These are phyloP conservation scores for Melanotaenia trifasciata DNA, from an alignment of 2,797 vertebrate genomes.

Conservation along the genomic window DNA sequence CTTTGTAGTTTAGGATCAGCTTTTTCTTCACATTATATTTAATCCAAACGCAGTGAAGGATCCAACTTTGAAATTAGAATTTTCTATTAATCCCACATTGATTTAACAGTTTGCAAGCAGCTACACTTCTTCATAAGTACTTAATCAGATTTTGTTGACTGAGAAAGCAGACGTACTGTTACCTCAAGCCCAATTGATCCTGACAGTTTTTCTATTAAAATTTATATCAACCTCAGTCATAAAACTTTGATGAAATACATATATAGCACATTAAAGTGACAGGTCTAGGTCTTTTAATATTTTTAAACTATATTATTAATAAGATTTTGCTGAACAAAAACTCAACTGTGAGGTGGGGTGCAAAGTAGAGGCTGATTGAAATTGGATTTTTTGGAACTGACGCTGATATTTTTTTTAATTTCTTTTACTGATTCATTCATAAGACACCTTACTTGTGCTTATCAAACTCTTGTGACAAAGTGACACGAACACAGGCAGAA, in stretches of 20 bases:
- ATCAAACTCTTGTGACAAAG: no score
- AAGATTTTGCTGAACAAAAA: no score
- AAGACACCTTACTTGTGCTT: no score
- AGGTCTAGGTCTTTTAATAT: not conserved
- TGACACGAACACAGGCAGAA: no score
- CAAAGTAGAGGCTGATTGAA: no score
- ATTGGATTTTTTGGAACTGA: no score
- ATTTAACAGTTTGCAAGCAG: slow-evolving; percentile 1
- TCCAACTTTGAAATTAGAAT: not conserved
- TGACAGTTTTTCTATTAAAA: slow-evolving; percentile 6
- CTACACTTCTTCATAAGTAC: slow-evolving; percentile 16
- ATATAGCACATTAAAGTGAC: slow-evolving; percentile 3
- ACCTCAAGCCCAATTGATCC: slow-evolving; percentile 6
- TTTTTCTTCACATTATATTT: not conserved
- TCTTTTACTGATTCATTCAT: no score
- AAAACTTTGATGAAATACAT: slow-evolving; percentile 6
- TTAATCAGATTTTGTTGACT: slow-evolving; percentile 7
- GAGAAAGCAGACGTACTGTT: not conserved
- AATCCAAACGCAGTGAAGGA: slow-evolving; percentile 5
- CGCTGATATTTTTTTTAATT: no score
- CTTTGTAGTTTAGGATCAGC: not conserved
- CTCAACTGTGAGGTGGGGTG: no score
- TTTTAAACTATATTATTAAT: not conserved
- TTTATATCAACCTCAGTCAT: slow-evolving; percentile 1
- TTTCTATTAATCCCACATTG: slow-evolving; percentile 6